Conservation (phyloP, 1,140 invertebrate species). For the Latrodectus geometricus region DNA sequence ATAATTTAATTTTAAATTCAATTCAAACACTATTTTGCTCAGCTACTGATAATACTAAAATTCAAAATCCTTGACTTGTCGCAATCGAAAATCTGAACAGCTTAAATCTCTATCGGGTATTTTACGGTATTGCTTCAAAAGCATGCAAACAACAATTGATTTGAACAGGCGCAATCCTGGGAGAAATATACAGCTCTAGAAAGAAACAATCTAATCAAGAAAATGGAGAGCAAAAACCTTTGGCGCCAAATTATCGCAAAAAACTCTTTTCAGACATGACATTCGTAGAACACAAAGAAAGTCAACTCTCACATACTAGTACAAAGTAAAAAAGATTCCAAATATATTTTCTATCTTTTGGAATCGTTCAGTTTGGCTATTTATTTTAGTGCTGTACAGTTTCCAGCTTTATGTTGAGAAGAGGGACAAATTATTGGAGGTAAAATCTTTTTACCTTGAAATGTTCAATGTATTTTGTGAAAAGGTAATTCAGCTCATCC, state of each 20-base stretch:
- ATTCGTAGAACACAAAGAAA: conserved; percentile 18
- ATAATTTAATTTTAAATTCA: no score
- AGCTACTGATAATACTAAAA: no score
- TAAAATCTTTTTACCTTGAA: no score
- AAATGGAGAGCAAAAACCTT: conserved; percentile 39
- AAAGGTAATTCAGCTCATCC: no score
- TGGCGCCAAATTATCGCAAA: conserved; percentile 50
- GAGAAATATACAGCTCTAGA: not conserved
- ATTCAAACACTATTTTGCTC: no score
- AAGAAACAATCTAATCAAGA: conserved; percentile 41
- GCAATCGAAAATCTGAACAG: no score
- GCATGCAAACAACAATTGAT: conserved; percentile 23
- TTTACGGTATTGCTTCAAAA: not conserved
- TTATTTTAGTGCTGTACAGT: no score
- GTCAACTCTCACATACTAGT: not conserved
- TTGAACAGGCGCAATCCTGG: not conserved
- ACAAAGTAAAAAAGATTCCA: not conserved
- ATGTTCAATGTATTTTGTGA: no score
- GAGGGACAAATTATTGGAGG: no score
- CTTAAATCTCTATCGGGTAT: no score
- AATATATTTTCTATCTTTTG: conserved; percentile 4
- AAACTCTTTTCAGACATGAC: conserved; percentile 38
- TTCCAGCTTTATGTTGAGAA: no score
- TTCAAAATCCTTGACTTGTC: no score
- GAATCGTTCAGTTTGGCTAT: not conserved